Base-by-base conservation (phyloP, 2,888 invertebrate genomes). In the Drosophila phalerata region DNA sequence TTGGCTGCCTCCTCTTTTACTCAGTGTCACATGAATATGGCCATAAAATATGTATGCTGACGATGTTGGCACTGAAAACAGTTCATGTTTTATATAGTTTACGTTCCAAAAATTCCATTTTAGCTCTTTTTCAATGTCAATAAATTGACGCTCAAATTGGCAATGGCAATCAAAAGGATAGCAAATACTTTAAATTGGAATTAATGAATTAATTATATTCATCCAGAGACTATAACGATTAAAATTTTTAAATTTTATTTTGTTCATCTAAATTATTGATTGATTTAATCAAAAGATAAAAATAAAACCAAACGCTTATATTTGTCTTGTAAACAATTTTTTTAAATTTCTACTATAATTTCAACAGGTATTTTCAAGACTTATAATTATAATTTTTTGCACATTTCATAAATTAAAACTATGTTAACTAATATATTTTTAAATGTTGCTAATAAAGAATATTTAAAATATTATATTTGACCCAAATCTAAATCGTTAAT, bases 71-170 rank as follows among this genome's bases (percentile, higher is more conserved):
- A 22, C 17, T 8, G 43, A 49, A 51, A 63, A 72, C 61, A 55
- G 61, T 38, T 64, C 32, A 66, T 55, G 53, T 49, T 57, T 63
- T 38, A 63, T 63, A 61, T 55, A 32, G 74, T 42, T 62, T 64
- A 57, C 67, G 58, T 68, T 70, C 37, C 42, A 72, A 74, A 65
- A 52, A 32, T 60, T 56, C n/a, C 47, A 30, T 45, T 19, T 63
- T 45, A 53, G 57, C 69, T 34, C 34, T 38, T 56, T 79, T 74
- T 80, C 84, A 85, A 72, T 81, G 85, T 47, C 79, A 78, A 61
- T 69, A 51, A 64, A 71, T 70, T 58, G 62, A 60, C 67, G 66
- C 69, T 66, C 48, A 61, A 66, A 56, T 72, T 47, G 42, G 55
- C 52, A 38, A 38, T 38, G 15, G 9, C 11, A 28, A 10, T n/a